These are phyloP conservation scores for Trididemnum nubilum DNA, from an alignment of 23 tunicate species.

Conservation along the genomic window DNA sequence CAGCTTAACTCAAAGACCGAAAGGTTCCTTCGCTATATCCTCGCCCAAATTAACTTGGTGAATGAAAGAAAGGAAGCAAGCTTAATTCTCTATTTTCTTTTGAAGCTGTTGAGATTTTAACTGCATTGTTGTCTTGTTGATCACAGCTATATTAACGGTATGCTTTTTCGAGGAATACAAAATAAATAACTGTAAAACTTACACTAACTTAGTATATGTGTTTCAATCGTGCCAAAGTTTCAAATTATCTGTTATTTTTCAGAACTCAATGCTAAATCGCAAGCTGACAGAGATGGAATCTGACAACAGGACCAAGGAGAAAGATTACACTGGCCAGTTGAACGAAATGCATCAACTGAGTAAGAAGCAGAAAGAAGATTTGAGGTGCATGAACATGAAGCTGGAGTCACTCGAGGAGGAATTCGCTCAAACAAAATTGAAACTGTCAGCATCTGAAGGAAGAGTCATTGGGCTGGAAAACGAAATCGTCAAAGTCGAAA, in stretches of 20 bases:
- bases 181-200: too few relatives aligned
- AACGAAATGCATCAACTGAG: constrained; percentile 49
- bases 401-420: constrained; percentile 74
- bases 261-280: constrained; percentile 75
- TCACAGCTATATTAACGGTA: too few relatives aligned
- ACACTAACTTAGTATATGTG: too few relatives aligned
- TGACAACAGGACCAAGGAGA: constrained; percentile 61
- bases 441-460: constrained; percentile 93
- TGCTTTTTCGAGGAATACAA: too few relatives aligned
- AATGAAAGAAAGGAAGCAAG: too few relatives aligned
- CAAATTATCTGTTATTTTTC: background rate
- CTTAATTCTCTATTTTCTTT: too few relatives aligned
- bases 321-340: constrained; percentile 72
- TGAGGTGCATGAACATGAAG: constrained; percentile 42
- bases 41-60: background rate
- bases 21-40: too few relatives aligned
- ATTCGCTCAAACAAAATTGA: constrained; percentile 74
- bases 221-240: too few relatives aligned
- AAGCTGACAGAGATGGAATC: constrained; percentile 83
- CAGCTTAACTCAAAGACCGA: too few relatives aligned
- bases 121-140: too few relatives aligned
- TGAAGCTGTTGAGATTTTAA: too few relatives aligned
- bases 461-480: constrained; percentile 89
- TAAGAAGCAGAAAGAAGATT: constrained; percentile 73
- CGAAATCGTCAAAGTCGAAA: constrained; percentile 87